phyloP scores from a whole-genome alignment of 2,888 invertebrate species.

The Sturmia bella region DNA sequence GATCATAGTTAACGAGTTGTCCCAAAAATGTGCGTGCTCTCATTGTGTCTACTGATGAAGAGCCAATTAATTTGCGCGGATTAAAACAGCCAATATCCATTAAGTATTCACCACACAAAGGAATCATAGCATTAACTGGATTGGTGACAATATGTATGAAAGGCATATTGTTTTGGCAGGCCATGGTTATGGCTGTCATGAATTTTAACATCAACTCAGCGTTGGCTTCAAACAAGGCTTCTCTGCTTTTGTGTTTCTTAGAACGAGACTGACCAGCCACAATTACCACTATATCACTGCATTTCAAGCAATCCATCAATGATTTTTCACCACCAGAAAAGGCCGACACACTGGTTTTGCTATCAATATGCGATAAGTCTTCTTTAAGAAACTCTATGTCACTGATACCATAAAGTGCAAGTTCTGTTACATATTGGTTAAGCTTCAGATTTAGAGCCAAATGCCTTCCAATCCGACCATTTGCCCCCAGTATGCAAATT shows the following conservation, averaged over 20 bases:
- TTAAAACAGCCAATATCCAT: constrained; percentile 90
- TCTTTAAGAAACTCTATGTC: constrained; percentile 96
- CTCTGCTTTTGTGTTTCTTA: constrained; percentile 97
- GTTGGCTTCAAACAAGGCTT: constrained; percentile 97
- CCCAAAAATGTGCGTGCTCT: constrained; percentile 93
- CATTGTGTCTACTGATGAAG: constrained; percentile 96
- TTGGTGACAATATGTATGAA: constrained; percentile 96
- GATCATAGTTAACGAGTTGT: constrained; percentile 89
- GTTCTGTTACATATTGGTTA: constrained; percentile 89
- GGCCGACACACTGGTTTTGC: constrained; percentile 77
- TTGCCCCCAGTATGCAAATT: constrained; percentile 90
- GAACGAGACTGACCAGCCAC: constrained; percentile 95
- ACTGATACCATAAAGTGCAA: constrained; percentile 94
- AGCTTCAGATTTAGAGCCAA: constrained; percentile 94
- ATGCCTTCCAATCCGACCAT: constrained; percentile 98
- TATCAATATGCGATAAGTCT: constrained; percentile 97
- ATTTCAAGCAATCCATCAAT: constrained; percentile 87
- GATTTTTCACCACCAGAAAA: constrained; percentile 84
- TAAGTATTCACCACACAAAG: constrained; percentile 95
- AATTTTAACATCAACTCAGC: constrained; percentile 95
- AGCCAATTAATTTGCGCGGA: constrained; percentile 94
- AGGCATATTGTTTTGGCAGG: constrained; percentile 89
- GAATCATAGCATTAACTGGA: constrained; percentile 98
- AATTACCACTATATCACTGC: constrained; percentile 92
- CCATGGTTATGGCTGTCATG: constrained; percentile 87